Evolutionary conservation across 37 sponge, comb jelly and placozoan genomes (phyloP), one percentile per base, ranked within the genome.

Genomic region (Aphrocallistes beatrix): DNA sequence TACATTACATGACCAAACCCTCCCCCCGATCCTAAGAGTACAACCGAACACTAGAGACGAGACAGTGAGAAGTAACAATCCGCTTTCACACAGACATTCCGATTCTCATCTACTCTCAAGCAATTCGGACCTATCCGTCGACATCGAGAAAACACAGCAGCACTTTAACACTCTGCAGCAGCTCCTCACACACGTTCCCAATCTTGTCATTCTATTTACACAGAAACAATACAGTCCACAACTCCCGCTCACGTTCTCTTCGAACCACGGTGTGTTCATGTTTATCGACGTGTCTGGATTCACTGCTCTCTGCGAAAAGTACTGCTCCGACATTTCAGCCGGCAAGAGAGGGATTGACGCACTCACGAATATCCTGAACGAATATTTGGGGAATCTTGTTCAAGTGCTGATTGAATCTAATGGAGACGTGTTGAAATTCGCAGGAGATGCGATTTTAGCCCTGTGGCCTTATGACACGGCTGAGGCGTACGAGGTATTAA

Each of bases 391-490:
- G 81, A 84, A 90, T 60, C 92, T 96, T 39, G 91, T 96, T 0
- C 89, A 93, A 82, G 88, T 91, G 30, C 87, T 96, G 40, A 75
- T 96, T 36, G 84, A 87, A 36, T 90, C 84, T 51, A 90, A 86
- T 83, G 97, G 97, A 51, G 97, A 96, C 48, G 87, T 96, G 23
- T 84, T 96, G 34, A 96, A 96, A 81, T 96, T 96, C 92, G 97
- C 97, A 50, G 82, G 96, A 1, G 96, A 95, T 88, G 96, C 96
- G 37, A n/a, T 95, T 9, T 83, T 95, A 34, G 93, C 93, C 0
- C 87, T 90, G 86, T 95, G 96, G 96, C 84, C 51, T 3, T 93
- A 92, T 84, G 86, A 86, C 38, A 84, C 86, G 36, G 86, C 87
- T 36, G 81, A 89, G 81, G 88, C 86, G 28, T 84, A 38, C 36